A percentile compares a stretch with the other conserved stretches of the same genome.
Conservation (phyloP, 2,113 vertebrate genomes). For the Hypanus sabinus region DNA sequence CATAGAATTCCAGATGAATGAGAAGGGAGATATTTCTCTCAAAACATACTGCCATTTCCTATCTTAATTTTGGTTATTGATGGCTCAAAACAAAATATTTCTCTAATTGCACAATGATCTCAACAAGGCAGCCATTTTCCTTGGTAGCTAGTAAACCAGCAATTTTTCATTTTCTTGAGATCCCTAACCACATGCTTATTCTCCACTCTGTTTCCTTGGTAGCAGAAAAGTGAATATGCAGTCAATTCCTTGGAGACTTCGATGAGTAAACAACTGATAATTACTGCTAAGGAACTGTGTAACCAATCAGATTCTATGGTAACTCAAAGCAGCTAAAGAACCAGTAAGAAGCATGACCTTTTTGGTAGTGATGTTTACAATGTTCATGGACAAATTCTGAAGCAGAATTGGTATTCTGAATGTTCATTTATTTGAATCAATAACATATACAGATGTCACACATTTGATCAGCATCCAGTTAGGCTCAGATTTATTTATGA, state of each 20-base stretch:
- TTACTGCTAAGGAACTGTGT: not conserved
- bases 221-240: not conserved
- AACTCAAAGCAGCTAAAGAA: not conserved
- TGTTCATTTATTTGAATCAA: not conserved
- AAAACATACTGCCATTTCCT: not conserved
- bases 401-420: not conserved
- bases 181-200: not conserved
- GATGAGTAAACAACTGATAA: not conserved
- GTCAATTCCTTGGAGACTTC: not conserved
- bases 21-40: not conserved
- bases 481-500: no score
- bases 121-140: not conserved
- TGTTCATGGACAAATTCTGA: not conserved
- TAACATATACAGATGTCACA: not conserved
- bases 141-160: not conserved
- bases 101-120: not conserved
- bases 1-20: not conserved
- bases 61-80: not conserved
- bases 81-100: not conserved
- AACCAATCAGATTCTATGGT: not conserved
- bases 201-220: not conserved
- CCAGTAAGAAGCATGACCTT: not conserved
- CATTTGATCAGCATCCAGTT: not conserved
- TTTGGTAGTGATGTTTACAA: not conserved
- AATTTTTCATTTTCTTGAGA: not conserved